phyloP scores from a whole-genome alignment of 2,888 invertebrate species.

The Drosophila putrida region DNA sequence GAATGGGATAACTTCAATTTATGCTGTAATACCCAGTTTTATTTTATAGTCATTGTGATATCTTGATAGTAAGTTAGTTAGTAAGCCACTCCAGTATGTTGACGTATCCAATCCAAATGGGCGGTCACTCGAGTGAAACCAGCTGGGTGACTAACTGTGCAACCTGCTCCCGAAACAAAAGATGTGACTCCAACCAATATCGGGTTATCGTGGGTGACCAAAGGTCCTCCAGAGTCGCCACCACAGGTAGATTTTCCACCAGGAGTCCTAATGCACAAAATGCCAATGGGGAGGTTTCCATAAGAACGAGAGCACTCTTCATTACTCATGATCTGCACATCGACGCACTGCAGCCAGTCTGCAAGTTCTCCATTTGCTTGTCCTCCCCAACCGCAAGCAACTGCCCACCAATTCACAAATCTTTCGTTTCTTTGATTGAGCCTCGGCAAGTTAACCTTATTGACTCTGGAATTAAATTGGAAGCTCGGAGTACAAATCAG shows the following conservation, averaged over 20 bases:
- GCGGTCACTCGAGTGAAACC: conserved; percentile 68
- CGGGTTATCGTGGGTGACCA: conserved; percentile 59
- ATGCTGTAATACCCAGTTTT: background rate
- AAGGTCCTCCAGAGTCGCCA: conserved; percentile 81
- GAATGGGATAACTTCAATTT: too few species aligned
- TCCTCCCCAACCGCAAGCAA: conserved; percentile 40
- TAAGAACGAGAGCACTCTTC: conserved; percentile 66
- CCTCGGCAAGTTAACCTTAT: conserved; percentile 16
- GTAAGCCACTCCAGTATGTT: conserved; percentile 60
- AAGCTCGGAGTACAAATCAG: conserved; percentile 50
- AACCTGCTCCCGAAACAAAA: conserved; percentile 43
- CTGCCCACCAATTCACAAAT: conserved; percentile 22
- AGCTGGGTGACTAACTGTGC: conserved; percentile 49
- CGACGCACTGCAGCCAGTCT: conserved; percentile 70
- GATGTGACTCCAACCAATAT: conserved; percentile 71
- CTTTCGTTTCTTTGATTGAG: conserved; percentile 29
- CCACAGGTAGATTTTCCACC: conserved; percentile 63
- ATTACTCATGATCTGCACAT: conserved; percentile 80
- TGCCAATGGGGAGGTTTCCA: conserved; percentile 31
- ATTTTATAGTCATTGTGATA: background rate
- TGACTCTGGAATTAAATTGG: conserved; percentile 1
- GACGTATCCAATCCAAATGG: conserved; percentile 67
- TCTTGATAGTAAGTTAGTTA: conserved; percentile 8
- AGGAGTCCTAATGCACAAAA: conserved; percentile 64
- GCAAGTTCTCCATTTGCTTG: conserved; percentile 34